Evolutionary conservation across 2,113 vertebrate species (phyloP).

Genomic region (Myocastor coypus): DNA sequence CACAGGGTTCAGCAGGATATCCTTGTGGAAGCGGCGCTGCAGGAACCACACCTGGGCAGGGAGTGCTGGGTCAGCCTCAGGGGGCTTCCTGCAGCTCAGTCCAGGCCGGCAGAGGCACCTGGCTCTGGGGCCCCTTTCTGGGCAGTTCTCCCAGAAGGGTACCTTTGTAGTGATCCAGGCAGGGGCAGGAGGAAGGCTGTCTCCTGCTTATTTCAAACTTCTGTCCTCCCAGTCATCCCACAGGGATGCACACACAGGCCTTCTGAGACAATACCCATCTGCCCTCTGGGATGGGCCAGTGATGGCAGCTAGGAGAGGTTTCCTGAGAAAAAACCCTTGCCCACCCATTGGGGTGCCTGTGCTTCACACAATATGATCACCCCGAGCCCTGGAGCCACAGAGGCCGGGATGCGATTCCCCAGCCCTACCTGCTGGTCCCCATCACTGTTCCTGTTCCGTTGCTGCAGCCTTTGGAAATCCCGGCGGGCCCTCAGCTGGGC

Average conservation of each 20-base stretch:
- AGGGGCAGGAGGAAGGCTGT: neutral
- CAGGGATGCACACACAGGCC: neutral
- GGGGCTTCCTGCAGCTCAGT: neutral
- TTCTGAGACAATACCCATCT: neutral
- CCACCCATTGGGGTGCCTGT: neutral
- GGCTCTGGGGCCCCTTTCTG: neutral
- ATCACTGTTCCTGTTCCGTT: constrained; percentile 90
- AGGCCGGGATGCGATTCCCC: neutral
- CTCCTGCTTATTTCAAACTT: neutral
- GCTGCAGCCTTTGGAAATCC: constrained; percentile 91
- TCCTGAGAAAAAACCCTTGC: neutral
- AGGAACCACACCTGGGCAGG: constrained; percentile 92
- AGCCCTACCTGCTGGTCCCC: constrained; percentile 91
- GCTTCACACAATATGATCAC: neutral
- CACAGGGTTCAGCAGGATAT: constrained; percentile 94
- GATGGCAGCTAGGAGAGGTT: neutral
- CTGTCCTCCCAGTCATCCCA: neutral
- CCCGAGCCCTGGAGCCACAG: neutral
- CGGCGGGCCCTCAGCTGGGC: constrained; percentile 90
- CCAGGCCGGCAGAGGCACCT: neutral
- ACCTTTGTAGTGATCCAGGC: neutral
- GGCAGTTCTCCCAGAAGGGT: neutral
- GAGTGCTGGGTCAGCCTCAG: neutral
- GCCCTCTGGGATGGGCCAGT: neutral
- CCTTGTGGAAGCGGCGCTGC: constrained; percentile 96